These are phyloP conservation scores for Lithobates sylvaticus DNA, from an alignment of 2,797 vertebrate genomes.

Conservation along the genomic window DNA sequence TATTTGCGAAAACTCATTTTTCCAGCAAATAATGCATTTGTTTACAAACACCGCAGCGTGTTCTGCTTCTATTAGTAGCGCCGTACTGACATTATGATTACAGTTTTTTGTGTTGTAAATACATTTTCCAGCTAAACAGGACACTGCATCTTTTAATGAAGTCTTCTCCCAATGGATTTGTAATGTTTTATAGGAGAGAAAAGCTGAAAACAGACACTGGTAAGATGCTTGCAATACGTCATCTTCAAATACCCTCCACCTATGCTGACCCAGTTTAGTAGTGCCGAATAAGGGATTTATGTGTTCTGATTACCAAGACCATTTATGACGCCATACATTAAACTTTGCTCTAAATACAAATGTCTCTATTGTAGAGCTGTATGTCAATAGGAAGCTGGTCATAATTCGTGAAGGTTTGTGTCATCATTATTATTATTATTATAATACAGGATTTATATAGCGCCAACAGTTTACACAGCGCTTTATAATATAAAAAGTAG, in stretches of 20 bases:
- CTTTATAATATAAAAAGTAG: no score
- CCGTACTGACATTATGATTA: slow-evolving; percentile 46
- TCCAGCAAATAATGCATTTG: slow-evolving; percentile 48
- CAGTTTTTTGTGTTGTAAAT: slow-evolving; percentile 18
- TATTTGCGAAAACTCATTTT: slow-evolving; percentile 47
- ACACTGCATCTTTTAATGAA: slow-evolving; percentile 17
- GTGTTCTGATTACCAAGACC: neutral
- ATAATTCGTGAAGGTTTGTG: neutral
- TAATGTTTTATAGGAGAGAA: slow-evolving; percentile 1
- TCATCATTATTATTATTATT: no score
- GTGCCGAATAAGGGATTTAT: neutral
- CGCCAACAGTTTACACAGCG: no score
- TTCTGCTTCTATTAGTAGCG: slow-evolving; percentile 32
- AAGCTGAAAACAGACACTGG: neutral
- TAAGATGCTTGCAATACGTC: neutral
- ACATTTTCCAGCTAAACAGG: slow-evolving; percentile 42
- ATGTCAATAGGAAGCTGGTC: neutral
- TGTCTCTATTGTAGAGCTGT: neutral
- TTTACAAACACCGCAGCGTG: slow-evolving; percentile 47
- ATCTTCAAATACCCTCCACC: neutral
- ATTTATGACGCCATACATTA: neutral
- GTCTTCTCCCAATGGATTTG: slow-evolving; percentile 18
- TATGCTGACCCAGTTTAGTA: slow-evolving; percentile 17
- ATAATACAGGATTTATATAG: no score
- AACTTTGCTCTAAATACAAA: neutral